Evolutionary conservation across 1,140 invertebrate species (phyloP), one percentile per base, ranked within the genome.

Genomic region (Schlechtendalia chinensis): DNA sequence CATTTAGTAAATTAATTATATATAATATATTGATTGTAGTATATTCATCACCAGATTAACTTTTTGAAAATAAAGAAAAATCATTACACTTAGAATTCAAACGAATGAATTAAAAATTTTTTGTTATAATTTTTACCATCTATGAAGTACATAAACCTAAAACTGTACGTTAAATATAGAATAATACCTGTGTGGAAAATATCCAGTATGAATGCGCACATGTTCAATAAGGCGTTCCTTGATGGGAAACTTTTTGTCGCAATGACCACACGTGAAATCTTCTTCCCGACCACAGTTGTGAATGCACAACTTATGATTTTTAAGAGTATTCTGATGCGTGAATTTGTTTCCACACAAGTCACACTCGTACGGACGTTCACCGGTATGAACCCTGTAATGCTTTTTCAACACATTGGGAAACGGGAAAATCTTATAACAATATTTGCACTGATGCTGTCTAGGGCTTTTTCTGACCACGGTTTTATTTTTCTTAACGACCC

Each of bases 351-450:
- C 88, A 84, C 94, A 96, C 3, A 89, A 87, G 14, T 89, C 88
- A 84, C 95, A 96, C 19, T 89, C 88, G 86, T 93, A 96, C 0
- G 93, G 93, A 79, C 92, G 87, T 83, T 93, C 93, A 5, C 93
- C 93, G 11, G 86, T 88, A 81, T 88, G 88, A 24, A 85, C 83
- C n/a, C 85, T 71, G 63, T 81, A 81, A 79, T 86, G 85, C 16
- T 83, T 84, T 24, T 83, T 83, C 61, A 86, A 77, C 45, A 83
- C 81, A 61, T 83, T 83, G 39, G 82, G 81, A 56, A 84, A 83
- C 29, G 83, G 85, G 85, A 88, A 88, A 81, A 82, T 80, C 59
- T 84, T 85, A 17, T 83, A 82, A 77, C 85, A 86, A 67, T 85
- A 84, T 5, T 83, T 83, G 81, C 85, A 85, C 54, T 82, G 80